Evolutionary conservation across 2,113 vertebrate species (phyloP).

Genomic region (Rissa tridactyla): DNA sequence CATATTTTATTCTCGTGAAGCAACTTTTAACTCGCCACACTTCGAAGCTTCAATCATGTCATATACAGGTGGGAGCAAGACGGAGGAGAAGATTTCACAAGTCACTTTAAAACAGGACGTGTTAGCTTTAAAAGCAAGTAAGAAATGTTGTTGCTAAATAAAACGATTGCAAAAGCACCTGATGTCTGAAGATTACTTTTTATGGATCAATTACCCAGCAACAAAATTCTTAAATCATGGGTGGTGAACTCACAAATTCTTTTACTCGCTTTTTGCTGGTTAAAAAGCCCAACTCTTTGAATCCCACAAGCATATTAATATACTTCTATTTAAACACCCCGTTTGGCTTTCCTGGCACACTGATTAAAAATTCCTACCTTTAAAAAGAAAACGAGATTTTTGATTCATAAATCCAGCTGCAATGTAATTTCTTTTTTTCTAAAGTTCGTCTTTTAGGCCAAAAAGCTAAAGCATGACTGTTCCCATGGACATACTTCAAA

Average conservation of each 20-base stretch:
- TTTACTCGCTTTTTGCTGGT: constrained; percentile 23
- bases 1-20: constrained; percentile 42
- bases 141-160: constrained; percentile 58
- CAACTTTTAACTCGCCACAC: constrained; percentile 58
- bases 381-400: constrained; percentile 69
- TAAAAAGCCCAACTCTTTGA: constrained; percentile 11
- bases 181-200: constrained; percentile 57
- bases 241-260: constrained; percentile 42
- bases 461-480: constrained; percentile 67
- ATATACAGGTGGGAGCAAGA: constrained; percentile 62
- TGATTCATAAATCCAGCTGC: constrained; percentile 70
- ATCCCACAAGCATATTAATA: constrained; percentile 10
- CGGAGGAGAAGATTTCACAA: constrained; percentile 66
- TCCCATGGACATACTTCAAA: constrained; percentile 81
- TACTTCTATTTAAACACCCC: constrained; percentile 15
- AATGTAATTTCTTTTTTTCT: constrained; percentile 23
- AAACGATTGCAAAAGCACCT: constrained; percentile 49
- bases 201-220: constrained; percentile 62
- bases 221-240: constrained; percentile 62
- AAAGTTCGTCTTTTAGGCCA: constrained; percentile 67
- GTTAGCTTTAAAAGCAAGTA: constrained; percentile 67
- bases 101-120: constrained; percentile 61
- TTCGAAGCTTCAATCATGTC: constrained; percentile 58
- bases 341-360: constrained; percentile 28
- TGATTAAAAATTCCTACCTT: constrained; percentile 44